Percentiles rank a stretch among this genome's conserved stretches.
phyloP scores from a whole-genome alignment of 2,888 invertebrate genomes.

The Agrotis exclamationis region DNA sequence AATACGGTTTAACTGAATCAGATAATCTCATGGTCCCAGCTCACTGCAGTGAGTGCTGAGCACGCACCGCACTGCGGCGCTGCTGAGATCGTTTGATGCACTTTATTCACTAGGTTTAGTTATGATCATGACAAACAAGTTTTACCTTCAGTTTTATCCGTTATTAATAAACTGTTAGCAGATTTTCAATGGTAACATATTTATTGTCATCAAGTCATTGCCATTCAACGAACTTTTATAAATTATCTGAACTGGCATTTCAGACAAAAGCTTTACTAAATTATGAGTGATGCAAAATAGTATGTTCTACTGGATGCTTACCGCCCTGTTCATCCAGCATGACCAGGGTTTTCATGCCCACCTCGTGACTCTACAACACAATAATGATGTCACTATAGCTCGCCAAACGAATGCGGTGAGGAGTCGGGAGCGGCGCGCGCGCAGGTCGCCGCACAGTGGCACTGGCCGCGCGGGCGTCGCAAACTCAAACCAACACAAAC shows the following conservation, averaged over 20 bases:
- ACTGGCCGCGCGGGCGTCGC: constrained; percentile 79
- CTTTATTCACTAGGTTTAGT: constrained; percentile 81
- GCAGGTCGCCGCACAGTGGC: constrained; percentile 61
- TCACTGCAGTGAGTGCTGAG: constrained; percentile 64
- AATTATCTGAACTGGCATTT: constrained; percentile 88
- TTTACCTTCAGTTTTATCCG: constrained; percentile 87
- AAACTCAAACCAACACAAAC: constrained; percentile 84
- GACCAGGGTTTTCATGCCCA: constrained; percentile 99
- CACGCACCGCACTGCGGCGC: constrained; percentile 60
- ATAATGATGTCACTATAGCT: constrained; percentile 92
- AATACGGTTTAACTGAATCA: constrained; percentile 79
- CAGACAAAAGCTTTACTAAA: constrained; percentile 89
- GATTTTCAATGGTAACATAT: constrained; percentile 80
- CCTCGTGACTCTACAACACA: constrained; percentile 99
- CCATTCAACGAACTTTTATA: constrained; percentile 85
- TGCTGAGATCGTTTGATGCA: constrained; percentile 78
- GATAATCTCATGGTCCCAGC: constrained; percentile 78
- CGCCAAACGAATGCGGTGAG: constrained; percentile 88
- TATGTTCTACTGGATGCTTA: constrained; percentile 94
- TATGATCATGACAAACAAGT: constrained; percentile 84
- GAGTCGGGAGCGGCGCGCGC: constrained; percentile 78
- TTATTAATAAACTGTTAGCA: constrained; percentile 87
- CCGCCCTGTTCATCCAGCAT: constrained; percentile 99
- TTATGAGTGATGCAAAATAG: constrained; percentile 89
- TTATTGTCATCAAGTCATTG: constrained; percentile 80